These are phyloP conservation scores for Hippopotamus amphibius DNA, from an alignment of 2,113 vertebrate species.

Conservation along the genomic window DNA sequence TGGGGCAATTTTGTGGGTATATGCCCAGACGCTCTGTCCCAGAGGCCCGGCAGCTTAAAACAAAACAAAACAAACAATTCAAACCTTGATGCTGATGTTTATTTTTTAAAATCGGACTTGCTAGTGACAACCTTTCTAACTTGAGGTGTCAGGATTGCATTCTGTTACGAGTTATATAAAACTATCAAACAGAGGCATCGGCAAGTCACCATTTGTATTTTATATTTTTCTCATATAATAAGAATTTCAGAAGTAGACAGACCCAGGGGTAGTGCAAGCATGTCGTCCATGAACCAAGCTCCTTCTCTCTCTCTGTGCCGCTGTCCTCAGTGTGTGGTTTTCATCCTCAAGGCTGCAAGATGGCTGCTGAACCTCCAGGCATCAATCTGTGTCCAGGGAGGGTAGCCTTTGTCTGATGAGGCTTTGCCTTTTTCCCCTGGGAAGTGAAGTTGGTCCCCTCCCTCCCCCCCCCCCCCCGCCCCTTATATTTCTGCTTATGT, in stretches of 20 bases:
- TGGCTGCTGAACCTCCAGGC: neutral
- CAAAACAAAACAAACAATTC: neutral
- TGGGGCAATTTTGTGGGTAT: fast-evolving
- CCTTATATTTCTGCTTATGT: neutral
- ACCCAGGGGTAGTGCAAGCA: neutral
- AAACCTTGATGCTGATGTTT: neutral
- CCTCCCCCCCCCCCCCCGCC: neutral
- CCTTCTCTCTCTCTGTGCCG: neutral
- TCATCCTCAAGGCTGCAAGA: neutral
- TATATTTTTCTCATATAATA: neutral
- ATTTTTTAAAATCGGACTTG: neutral
- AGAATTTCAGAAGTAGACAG: neutral
- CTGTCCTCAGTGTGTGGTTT: neutral
- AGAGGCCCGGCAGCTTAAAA: neutral
- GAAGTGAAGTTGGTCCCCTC: neutral
- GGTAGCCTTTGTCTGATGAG: neutral
- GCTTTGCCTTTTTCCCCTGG: neutral
- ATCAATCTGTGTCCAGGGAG: neutral
- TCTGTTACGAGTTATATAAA: neutral
- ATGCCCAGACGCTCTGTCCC: neutral
- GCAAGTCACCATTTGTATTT: neutral
- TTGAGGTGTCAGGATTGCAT: neutral
- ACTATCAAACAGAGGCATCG: neutral
- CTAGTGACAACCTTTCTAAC: neutral
- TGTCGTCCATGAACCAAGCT: neutral